Conservation (phyloP, 2,888 invertebrate species). For the Lepidochitona cinerea region DNA sequence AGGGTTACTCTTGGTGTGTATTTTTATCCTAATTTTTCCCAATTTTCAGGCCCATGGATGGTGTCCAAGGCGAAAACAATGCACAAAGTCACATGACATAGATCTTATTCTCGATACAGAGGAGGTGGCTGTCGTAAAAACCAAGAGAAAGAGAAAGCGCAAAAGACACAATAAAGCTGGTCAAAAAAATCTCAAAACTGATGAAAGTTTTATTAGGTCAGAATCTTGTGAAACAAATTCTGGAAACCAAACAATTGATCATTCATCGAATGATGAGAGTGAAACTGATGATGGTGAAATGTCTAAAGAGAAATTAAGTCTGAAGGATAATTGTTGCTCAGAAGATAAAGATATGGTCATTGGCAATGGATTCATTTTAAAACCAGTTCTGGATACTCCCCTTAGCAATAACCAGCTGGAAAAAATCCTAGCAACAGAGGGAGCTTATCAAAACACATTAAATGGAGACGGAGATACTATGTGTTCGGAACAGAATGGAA, state of each 20-base stretch:
- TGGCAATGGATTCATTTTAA: no score
- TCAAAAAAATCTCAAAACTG: not conserved
- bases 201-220: not conserved
- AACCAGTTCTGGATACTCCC: no score
- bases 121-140: conserved; percentile 40
- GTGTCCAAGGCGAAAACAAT: conserved; percentile 61
- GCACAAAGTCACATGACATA: conserved; percentile 68
- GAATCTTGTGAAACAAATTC: not conserved
- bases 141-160: conserved; percentile 37
- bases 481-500: no score
- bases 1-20: no score
- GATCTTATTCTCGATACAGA: conserved; percentile 68
- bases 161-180: conserved; percentile 27
- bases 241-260: not conserved
- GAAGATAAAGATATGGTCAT: no score
- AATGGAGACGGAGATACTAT: no score
- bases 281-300: not conserved
- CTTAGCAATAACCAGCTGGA: no score
- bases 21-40: not conserved
- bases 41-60: conserved; percentile 68
- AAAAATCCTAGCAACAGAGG: not conserved
- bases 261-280: not conserved
- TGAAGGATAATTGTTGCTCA: no score
- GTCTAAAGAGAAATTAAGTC: not conserved
- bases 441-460: not conserved